These are phyloP conservation scores for Tenthredo notha DNA, from an alignment of 2,888 invertebrate species.

Conservation along the genomic window DNA sequence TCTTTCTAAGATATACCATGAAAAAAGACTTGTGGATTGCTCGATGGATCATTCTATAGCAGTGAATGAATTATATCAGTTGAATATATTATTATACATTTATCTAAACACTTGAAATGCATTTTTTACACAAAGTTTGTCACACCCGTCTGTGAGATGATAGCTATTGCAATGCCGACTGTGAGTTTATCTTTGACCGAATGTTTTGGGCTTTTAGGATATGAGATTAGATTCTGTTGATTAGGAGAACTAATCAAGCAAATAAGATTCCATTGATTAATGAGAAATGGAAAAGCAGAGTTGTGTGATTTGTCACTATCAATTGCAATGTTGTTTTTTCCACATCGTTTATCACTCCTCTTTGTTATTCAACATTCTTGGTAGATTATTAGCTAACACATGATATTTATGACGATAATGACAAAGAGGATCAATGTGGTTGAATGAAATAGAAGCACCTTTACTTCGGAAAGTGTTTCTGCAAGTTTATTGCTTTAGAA, in stretches of 20 bases:
- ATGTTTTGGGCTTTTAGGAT: not conserved
- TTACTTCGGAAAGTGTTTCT: not conserved
- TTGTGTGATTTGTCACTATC: not conserved
- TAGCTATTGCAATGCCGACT: not conserved
- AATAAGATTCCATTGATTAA: not conserved
- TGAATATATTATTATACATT: not conserved
- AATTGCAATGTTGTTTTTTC: not conserved
- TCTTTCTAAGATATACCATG: conserved; percentile 16
- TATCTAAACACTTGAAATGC: conserved; percentile 1
- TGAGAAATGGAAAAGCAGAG: no score
- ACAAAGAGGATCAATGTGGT: not conserved
- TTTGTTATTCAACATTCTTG: not conserved
- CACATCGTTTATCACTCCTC: not conserved
- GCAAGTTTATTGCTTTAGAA: not conserved
- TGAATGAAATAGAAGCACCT: not conserved
- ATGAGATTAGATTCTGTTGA: conserved; percentile 24
- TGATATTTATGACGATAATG: not conserved
- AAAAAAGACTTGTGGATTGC: conserved; percentile 40
- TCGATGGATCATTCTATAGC: conserved; percentile 2
- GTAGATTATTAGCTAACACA: not conserved
- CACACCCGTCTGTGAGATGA: not conserved
- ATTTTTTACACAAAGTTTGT: conserved; percentile 16
- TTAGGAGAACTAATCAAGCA: not conserved
- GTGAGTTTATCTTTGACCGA: conserved; percentile 10
- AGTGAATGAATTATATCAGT: not conserved